Conservation (phyloP, 1,140 invertebrate genomes). For the Littorina saxatilis region DNA sequence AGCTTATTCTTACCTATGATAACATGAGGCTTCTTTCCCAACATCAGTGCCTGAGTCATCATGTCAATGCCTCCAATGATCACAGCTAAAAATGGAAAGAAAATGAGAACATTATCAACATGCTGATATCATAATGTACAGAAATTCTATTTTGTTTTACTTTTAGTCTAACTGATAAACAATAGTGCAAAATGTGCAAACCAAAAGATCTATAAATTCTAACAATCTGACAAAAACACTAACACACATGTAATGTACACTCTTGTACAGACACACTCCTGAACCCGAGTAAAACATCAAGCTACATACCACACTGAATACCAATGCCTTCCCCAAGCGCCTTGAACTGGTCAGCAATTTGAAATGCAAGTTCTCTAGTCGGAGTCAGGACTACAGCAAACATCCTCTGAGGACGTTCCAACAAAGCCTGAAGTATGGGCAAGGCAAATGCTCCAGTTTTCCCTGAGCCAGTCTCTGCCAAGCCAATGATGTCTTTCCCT, state of each 20-base stretch:
- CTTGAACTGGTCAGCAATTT: constrained; percentile 96
- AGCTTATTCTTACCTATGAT: constrained; percentile 81
- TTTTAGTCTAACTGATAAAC: not conserved
- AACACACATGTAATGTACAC: no score
- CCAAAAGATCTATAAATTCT: not conserved
- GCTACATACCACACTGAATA: constrained; percentile 89
- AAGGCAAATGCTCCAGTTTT: constrained; percentile 98
- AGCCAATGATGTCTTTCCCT: constrained; percentile 95
- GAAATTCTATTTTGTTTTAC: not conserved
- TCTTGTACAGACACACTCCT: no score
- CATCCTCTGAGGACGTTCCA: constrained; percentile 94
- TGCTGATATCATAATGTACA: not conserved
- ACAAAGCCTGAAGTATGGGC: constrained; percentile 93
- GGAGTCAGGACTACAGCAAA: constrained; percentile 97
- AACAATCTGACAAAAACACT: no score
- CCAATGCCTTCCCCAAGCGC: constrained; percentile 86
- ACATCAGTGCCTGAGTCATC: constrained; percentile 91
- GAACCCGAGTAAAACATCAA: no score
- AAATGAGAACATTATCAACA: no score
- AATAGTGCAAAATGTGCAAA: not conserved
- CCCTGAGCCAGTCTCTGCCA: constrained; percentile 98
- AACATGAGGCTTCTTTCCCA: constrained; percentile 97
- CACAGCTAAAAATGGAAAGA: constrained; percentile 85
- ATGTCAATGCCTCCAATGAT: constrained; percentile 99
- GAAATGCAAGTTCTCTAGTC: constrained; percentile 97